These are phyloP conservation scores for Rhynchonycteris naso DNA, from an alignment of 2,797 vertebrate species.

Conservation along the genomic window DNA sequence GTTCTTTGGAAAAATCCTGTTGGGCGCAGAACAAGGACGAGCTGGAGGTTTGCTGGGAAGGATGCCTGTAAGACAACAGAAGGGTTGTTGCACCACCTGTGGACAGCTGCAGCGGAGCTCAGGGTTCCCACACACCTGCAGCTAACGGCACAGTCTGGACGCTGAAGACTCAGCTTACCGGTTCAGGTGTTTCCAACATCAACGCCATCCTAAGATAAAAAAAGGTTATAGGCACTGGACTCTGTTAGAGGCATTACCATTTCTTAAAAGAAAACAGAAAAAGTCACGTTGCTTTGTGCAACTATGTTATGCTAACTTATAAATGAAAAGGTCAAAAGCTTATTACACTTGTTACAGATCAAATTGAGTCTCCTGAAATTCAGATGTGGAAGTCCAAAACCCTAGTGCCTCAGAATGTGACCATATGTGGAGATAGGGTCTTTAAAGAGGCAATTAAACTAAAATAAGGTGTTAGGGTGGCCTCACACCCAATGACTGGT, in stretches of 20 bases:
- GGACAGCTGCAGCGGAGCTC: accelerated
- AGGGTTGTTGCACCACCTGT: accelerated
- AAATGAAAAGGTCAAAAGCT: background rate
- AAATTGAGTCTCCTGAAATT: accelerated
- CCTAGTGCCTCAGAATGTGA: accelerated
- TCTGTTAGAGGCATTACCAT: accelerated
- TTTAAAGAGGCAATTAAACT: background rate
- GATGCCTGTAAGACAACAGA: conserved; percentile 88
- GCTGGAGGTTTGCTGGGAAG: conserved; percentile 97
- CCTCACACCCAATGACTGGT: accelerated
- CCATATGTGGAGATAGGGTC: accelerated
- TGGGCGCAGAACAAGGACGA: conserved; percentile 95
- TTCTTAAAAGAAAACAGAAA: background rate
- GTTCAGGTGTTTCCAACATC: accelerated
- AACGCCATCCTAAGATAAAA: accelerated
- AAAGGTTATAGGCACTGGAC: background rate
- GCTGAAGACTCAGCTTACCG: accelerated
- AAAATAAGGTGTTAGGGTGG: accelerated
- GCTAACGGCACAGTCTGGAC: accelerated
- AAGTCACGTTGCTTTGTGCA: too few relatives aligned
- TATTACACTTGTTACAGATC: background rate
- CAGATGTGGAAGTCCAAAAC: accelerated
- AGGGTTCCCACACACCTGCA: accelerated
- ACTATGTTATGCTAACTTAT: accelerated
- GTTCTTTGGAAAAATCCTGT: conserved; percentile 93